Percentiles rank a stretch among this genome's conserved stretches.
phyloP scores from a whole-genome alignment of 2,888 invertebrate species.

The Hirtodrosophila confusa region DNA sequence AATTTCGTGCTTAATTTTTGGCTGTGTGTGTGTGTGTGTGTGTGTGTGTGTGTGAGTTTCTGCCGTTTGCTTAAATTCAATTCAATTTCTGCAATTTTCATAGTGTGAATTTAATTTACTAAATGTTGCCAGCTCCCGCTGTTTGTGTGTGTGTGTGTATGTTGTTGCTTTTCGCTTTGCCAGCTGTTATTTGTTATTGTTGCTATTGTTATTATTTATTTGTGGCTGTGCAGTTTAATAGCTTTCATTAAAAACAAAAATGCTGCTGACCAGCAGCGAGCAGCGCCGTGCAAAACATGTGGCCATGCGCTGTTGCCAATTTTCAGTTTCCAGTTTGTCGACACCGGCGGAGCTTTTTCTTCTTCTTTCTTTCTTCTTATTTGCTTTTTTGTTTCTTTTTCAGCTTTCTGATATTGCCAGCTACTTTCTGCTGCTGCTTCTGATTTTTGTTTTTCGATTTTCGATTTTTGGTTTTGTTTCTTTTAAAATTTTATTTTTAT shows the following conservation, averaged over 20 bases:
- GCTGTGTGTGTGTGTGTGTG: conserved; percentile 18
- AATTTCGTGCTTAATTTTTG: conserved; percentile 75
- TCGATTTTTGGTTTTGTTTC: conserved; percentile 34
- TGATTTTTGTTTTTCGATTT: conserved; percentile 44
- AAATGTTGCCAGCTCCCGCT: conserved; percentile 44
- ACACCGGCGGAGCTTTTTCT: conserved; percentile 46
- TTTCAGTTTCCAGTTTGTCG: conserved; percentile 57
- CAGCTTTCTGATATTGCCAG: conserved; percentile 14
- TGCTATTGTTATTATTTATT: conserved; percentile 57
- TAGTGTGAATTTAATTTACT: conserved; percentile 71
- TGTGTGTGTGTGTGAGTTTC: conserved; percentile 29
- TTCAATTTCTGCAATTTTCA: conserved; percentile 71
- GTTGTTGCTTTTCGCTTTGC: conserved; percentile 18
- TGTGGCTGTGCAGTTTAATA: conserved; percentile 73
- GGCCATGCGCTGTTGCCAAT: conserved; percentile 59
- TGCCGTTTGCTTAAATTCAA: conserved; percentile 70
- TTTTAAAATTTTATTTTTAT: too few relatives aligned
- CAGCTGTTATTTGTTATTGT: conserved; percentile 56
- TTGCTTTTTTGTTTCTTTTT: conserved; percentile 10
- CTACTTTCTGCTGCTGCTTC: conserved; percentile 21
- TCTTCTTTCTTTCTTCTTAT: conserved; percentile 11
- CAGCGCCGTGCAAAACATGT: conserved; percentile 59
- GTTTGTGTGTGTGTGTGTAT: conserved; percentile 16
- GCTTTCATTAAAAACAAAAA: conserved; percentile 65
- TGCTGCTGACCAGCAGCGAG: conserved; percentile 34